Evolutionary conservation across 1,140 invertebrate species (phyloP), one percentile per base, ranked within the genome.

Genomic region (Lepidostoma basale): DNA sequence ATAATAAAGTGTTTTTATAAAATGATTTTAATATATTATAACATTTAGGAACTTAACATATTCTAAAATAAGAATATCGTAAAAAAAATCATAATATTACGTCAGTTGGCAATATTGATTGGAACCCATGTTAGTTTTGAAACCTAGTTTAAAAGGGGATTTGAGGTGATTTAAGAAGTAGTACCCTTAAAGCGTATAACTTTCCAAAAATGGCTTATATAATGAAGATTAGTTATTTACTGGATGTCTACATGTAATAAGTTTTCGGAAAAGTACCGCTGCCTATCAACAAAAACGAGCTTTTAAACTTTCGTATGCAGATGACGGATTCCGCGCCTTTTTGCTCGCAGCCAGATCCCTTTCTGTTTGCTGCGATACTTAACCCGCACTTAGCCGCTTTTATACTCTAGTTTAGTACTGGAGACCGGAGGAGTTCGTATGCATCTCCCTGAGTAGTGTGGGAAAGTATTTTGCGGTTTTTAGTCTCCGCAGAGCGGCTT

Each of bases 391-490:
- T 28, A n/a, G 26, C 49, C 23, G 18, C 25, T 28, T 52, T 54
- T 54, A 54, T 54, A 40, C 20, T 59, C 54, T 40, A 59, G 54
- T 59, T 59, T 59, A 40, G 54, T 59, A 59, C 16, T n/a, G n/a
- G n/a, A n/a, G n/a, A n/a, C 30, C 54, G 40, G 40, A 59, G 54
- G 16, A 59, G 54, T n/a, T 20, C n/a, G 54, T 40, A 22, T 36
- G 54, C 36, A 39, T 59, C 36, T 22, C 54, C 40, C 25, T 44
- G 39, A 44, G 59, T 62, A 62, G 66, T 69, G 67, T 69, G 67
- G 67, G 67, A 69, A 69, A 62, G 60, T 54, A 62, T 52, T 69
- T 69, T 69, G 67, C 67, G 67, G 60, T 69, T 69, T 69, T 56
- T 66, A 66, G 52, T 44, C 44, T 47, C 23, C 33, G 60, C 60